Base-by-base conservation (phyloP, 2,113 vertebrate species). In the Brevimyrus niger region DNA sequence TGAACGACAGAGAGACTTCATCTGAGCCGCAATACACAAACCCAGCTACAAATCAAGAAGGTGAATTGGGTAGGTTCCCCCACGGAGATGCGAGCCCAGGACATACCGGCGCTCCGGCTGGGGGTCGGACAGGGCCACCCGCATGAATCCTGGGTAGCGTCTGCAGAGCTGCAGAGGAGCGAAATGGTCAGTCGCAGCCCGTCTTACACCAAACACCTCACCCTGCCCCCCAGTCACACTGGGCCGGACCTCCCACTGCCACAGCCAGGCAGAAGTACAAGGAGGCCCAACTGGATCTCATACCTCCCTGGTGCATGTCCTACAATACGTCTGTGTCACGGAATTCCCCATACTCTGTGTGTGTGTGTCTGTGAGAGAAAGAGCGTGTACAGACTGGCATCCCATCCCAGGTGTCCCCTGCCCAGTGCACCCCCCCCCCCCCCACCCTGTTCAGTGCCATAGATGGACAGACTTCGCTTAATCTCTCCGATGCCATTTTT, bases 101-200 rank as follows among this genome's bases (percentile, higher is more conserved):
- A 84, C 82, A 0, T 84, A 97, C 97, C 97, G 97, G 92, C 97
- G 96, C 90, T 98, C 97, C 0, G 97, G 97, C 91, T 98, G 97
- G 0, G 97, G 97, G 80, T 98, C 97, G 0, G 97, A 97, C 7
- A 98, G 91, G 1, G 97, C 98, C 90, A 98, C 97, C 0, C 97
- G 95, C 94, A 98, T 95, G 88, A 98, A 98, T 31, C 97, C 97
- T 0, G 97, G 96, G 58, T 97, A 98, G 38, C 96, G 93, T 4
- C 97, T 96, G 92, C 97, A 98, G 27, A 98, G 94, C 97, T 98
- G 92, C 35, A 91, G 50, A 9, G 35, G 23, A 55, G 13, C 4
- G 6, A 47, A 13, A 84, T 13, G 27, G 47, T 84, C 42, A 84
- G 21, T 8, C 1, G 23, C 4, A 31, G 27, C 84, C 84, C 15